Evolutionary conservation across 2,888 invertebrate genomes (phyloP).

Genomic region (Eurytoma adleriae): DNA sequence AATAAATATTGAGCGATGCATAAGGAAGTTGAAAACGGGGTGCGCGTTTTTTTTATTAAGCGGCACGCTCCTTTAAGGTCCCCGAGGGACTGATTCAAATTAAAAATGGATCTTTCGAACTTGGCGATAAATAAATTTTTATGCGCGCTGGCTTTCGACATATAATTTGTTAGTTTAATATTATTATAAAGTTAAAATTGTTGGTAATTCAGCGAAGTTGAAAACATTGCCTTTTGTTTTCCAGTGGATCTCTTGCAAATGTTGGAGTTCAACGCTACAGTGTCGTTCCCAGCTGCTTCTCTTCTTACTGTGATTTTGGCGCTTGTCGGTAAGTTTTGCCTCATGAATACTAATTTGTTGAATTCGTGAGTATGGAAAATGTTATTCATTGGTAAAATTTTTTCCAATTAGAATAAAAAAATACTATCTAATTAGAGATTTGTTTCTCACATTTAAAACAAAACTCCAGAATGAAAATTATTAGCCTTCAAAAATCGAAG

Average conservation of each 20-base stretch:
- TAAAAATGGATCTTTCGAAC: no score
- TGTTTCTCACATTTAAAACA: no score
- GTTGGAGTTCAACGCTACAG: constrained; percentile 96
- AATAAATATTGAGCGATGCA: constrained; percentile 39
- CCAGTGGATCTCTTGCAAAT: constrained; percentile 98
- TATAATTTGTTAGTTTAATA: no score
- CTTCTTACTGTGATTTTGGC: constrained; percentile 98
- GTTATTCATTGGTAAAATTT: neutral
- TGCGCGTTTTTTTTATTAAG: no score
- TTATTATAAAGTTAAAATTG: no score
- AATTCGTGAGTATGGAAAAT: neutral
- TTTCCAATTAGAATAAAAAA: neutral
- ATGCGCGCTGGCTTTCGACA: neutral
- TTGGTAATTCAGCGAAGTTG: no score
- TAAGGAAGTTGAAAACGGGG: no score
- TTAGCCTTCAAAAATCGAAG: no score
- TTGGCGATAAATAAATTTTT: neutral
- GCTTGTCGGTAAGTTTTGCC: constrained; percentile 91
- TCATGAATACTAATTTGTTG: neutral
- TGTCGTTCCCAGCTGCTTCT: constrained; percentile 97
- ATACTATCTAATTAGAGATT: no score
- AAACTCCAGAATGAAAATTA: no score
- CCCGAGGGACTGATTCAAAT: no score
- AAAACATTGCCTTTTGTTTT: constrained; percentile 72
- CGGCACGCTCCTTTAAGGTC: no score